Evolutionary conservation across 1,140 invertebrate species (phyloP).

Genomic region (Heliconius hewitsoni): DNA sequence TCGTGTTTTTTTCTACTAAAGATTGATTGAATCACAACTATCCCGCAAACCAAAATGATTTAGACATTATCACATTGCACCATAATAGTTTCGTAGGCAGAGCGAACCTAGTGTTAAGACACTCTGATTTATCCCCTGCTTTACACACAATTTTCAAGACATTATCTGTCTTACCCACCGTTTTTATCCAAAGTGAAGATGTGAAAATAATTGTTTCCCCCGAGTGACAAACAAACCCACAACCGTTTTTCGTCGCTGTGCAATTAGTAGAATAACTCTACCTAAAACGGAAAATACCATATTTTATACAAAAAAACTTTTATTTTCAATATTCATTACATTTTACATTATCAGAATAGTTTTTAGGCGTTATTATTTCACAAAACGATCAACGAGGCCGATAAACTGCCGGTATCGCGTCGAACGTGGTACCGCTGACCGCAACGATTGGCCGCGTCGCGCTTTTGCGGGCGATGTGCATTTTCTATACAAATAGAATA

Average conservation of each 20-base stretch:
- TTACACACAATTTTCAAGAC: not conserved
- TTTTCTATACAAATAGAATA: conserved; percentile 3
- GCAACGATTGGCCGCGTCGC: not conserved
- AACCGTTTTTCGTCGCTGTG: no score
- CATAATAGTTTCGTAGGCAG: not conserved
- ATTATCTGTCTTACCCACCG: not conserved
- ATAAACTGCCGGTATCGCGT: conserved; percentile 5
- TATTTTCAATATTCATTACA: not conserved
- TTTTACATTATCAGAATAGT: not conserved
- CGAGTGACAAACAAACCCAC: no score
- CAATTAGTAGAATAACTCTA: no score
- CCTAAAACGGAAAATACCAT: no score
- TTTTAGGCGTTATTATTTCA: not conserved
- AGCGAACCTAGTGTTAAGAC: not conserved
- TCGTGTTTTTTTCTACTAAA: no score
- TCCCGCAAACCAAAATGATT: no score
- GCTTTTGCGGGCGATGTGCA: not conserved
- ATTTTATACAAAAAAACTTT: no score
- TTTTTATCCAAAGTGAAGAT: no score
- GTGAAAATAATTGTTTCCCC: no score
- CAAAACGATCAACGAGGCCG: not conserved
- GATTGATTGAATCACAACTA: no score
- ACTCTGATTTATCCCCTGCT: not conserved
- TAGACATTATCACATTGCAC: no score
- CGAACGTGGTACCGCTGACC: conserved; percentile 6